phyloP scores from a whole-genome alignment of 1,140 invertebrate genomes.

The Apis cerana region DNA sequence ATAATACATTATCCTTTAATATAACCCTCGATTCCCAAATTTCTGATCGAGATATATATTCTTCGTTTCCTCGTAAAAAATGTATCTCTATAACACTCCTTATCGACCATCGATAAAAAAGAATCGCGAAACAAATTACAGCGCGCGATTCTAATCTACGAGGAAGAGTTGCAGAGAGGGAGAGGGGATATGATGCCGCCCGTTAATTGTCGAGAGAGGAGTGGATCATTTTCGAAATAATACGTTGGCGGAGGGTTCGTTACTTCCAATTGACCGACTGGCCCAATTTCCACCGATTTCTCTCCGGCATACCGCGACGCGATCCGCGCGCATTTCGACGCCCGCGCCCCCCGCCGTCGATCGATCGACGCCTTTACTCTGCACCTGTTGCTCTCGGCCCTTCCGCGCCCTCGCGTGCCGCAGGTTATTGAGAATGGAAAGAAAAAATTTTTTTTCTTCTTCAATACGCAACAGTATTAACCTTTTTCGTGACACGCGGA shows the following conservation, averaged over 20 bases:
- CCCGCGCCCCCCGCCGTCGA: not conserved
- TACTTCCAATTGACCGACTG: constrained; percentile 64
- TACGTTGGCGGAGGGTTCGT: constrained; percentile 47
- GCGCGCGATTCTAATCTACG: too few species aligned
- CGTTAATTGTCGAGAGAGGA: not conserved
- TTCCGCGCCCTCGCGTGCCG: not conserved
- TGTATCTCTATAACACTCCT: too few species aligned
- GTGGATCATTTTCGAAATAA: constrained; percentile 50
- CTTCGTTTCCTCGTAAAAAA: too few species aligned
- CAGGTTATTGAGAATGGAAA: not conserved
- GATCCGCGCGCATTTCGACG: constrained; percentile 34
- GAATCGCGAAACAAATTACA: too few species aligned
- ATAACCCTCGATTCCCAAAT: too few species aligned
- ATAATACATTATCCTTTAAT: too few species aligned
- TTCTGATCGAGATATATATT: too few species aligned
- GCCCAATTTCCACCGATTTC: constrained; percentile 62
- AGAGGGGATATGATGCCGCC: not conserved
- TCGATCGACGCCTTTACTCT: not conserved
- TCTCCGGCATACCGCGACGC: constrained; percentile 30
- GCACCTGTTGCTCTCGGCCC: constrained; percentile 35
- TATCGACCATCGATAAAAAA: too few species aligned
- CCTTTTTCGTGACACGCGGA: too few species aligned
- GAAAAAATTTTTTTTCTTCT: not conserved
- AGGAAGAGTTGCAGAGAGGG: too few species aligned
- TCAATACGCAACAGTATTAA: not conserved